Base-by-base conservation (phyloP, 2,888 invertebrate genomes). In the Drosophila putrida region DNA sequence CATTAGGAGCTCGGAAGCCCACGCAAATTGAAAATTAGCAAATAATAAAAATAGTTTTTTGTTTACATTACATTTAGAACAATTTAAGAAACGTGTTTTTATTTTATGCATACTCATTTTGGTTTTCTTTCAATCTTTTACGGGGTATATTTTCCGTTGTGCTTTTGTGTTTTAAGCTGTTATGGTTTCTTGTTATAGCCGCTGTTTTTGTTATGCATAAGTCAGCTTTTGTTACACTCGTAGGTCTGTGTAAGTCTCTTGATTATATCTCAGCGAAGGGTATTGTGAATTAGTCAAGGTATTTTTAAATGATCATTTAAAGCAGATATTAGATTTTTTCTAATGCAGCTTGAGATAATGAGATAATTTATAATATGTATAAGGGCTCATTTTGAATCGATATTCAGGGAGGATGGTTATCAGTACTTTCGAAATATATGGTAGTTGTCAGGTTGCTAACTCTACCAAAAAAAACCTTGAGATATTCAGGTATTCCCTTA, bases 211-310 rank as follows among this genome's bases (percentile, higher is more conserved):
- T 6, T 46, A 39, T 57, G 47, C 49, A 33, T 65, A 58, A 62
- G 54, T 35, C 36, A 60, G 63, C 66, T 55, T 60, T 75, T 78
- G 70, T 68, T 67, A 10, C 53, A 20, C 20, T 20, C 20, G 20
- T 20, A 20, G 60, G 50, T 33, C 15, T 46, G 28, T 43, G 41
- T 66, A 41, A 20, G 60, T 60, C 47, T 47, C 58, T 76, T n/a
- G 44, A 47, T 41, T 60, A 31, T 44, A 31, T 13, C 35, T 50
- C 9, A n/a, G 11, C 33, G 57, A 44, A 60, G 64, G 54, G 76
- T 61, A 71, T 60, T 75, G 27, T 49, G 55, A 41, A 25, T 51
- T 13, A 46, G 46, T 57, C 59, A 55, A 59, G 43, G 36, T 44
- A 25, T 36, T 49, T 36, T 41, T 15, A 47, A 50, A 35, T n/a